Evolutionary conservation across 2,797 vertebrate species (phyloP).

Genomic region (Phaenicophaeus curvirostris): DNA sequence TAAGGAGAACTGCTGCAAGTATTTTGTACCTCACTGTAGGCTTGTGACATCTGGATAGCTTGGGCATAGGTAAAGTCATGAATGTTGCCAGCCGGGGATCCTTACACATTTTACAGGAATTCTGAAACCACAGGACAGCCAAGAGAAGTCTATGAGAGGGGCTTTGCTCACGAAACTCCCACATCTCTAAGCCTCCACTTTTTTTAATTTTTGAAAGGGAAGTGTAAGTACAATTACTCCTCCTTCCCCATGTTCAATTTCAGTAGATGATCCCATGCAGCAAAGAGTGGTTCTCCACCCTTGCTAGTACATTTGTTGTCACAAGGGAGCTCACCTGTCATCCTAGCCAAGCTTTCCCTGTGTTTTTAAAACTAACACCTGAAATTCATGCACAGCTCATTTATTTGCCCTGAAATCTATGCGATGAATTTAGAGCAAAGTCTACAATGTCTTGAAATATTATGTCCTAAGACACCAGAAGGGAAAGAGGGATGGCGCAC

Average conservation of each 20-base stretch:
- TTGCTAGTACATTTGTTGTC: background rate
- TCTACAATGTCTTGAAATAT: background rate
- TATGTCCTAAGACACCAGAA: background rate
- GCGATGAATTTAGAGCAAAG: background rate
- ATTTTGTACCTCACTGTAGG: background rate
- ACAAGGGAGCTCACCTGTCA: background rate
- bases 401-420: background rate
- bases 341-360: background rate
- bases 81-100: background rate
- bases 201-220: background rate
- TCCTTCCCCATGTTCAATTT: background rate
- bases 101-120: background rate
- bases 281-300: background rate
- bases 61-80: background rate
- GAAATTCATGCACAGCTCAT: background rate
- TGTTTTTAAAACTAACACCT: background rate
- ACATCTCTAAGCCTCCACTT: rapidly evolving
- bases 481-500: background rate
- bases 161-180: background rate
- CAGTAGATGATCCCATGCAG: background rate
- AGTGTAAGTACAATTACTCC: background rate
- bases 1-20: background rate
- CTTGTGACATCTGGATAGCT: background rate
- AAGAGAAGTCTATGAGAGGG: background rate
- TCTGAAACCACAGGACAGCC: background rate